These are phyloP conservation scores for Anoura caudifer DNA, from an alignment of 2,113 vertebrate species.

Conservation along the genomic window DNA sequence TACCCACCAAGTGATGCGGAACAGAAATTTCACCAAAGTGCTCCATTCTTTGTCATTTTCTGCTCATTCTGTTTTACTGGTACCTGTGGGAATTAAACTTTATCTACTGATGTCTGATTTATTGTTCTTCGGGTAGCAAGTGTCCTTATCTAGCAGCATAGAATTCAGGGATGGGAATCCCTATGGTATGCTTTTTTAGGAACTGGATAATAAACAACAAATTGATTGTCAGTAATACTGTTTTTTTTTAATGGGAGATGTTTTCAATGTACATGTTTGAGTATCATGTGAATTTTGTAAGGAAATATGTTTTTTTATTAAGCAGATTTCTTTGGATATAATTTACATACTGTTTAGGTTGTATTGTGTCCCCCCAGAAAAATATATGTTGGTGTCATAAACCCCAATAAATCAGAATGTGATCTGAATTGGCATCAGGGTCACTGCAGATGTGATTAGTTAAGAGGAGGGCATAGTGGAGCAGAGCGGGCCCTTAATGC, in stretches of 20 bases:
- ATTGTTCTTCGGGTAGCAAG: background rate
- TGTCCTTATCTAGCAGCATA: background rate
- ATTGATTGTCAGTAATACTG: background rate
- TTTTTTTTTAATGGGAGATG: background rate
- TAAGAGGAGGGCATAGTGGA: background rate
- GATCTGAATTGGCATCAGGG: background rate
- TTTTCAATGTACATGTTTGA: background rate
- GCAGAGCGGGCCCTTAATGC: background rate
- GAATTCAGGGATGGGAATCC: background rate
- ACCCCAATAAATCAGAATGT: background rate
- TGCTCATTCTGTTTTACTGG: background rate
- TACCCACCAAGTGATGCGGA: background rate
- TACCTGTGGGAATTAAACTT: background rate
- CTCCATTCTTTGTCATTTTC: background rate
- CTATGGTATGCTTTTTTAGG: background rate
- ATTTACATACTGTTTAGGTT: background rate
- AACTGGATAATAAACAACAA: background rate
- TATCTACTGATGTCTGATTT: background rate
- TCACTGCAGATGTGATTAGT: background rate
- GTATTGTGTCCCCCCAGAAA: background rate
- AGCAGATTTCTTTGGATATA: background rate
- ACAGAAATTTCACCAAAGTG: background rate
- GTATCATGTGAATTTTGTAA: background rate
- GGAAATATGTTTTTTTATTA: background rate
- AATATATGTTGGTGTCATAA: background rate